Percentiles rank a stretch among this genome's conserved stretches.
Evolutionary conservation across 2,888 invertebrate species (phyloP).

Genomic region (Shargacucullia verbasci): DNA sequence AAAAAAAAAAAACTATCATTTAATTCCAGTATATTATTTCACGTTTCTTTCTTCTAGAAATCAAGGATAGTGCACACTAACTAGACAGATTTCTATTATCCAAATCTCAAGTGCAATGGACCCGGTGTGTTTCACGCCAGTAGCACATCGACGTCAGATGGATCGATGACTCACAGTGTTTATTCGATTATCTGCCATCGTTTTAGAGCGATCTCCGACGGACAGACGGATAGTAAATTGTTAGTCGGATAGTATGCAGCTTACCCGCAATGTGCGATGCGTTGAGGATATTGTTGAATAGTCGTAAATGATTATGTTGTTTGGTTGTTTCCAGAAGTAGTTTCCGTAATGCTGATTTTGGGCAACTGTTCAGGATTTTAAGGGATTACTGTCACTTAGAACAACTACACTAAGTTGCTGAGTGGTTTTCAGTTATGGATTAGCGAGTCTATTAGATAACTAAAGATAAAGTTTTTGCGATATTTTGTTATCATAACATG

Average conservation of each 20-base stretch:
- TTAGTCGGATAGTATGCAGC: slow-evolving; percentile 36
- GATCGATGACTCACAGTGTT: slow-evolving; percentile 78
- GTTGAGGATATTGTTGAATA: slow-evolving; percentile 12
- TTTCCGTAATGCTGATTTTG: background rate
- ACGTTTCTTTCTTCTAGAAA: slow-evolving; percentile 15
- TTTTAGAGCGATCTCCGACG: slow-evolving; percentile 65
- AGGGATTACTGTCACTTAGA: too few species aligned
- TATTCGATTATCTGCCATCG: slow-evolving; percentile 75
- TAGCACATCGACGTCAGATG: slow-evolving; percentile 56
- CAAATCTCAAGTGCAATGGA: slow-evolving; percentile 56
- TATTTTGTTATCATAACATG: too few species aligned
- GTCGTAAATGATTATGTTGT: slow-evolving; percentile 2
- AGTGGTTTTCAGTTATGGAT: too few species aligned
- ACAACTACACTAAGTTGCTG: too few species aligned
- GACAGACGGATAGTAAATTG: slow-evolving; percentile 68
- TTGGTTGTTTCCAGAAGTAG: slow-evolving; percentile 9
- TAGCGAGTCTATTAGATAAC: too few species aligned
- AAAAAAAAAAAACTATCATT: too few species aligned
- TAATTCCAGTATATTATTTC: slow-evolving; percentile 5
- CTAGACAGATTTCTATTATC: slow-evolving; percentile 7
- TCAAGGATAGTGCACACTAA: slow-evolving; percentile 7
- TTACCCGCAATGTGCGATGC: slow-evolving; percentile 29
- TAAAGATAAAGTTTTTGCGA: too few species aligned
- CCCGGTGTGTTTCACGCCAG: slow-evolving; percentile 45
- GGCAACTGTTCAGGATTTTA: too few species aligned